phyloP scores from a whole-genome alignment of 1,140 invertebrate genomes.

The Geopemphigus sp. region DNA sequence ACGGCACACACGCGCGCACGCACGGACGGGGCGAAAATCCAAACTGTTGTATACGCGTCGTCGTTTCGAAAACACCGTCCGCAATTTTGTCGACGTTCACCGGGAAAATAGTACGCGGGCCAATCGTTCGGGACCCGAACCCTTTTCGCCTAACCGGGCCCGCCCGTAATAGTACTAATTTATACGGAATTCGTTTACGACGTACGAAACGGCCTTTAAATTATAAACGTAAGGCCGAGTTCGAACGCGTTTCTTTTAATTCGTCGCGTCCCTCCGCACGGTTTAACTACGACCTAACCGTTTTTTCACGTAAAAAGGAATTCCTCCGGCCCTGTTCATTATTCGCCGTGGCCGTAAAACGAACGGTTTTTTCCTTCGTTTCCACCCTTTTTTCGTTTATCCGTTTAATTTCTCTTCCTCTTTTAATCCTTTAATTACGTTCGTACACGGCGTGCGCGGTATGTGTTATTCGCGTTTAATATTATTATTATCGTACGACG shows the following conservation, averaged over 20 bases:
- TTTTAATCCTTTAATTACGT: constrained; percentile 13
- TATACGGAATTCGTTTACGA: constrained; percentile 21
- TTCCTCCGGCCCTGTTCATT: neutral
- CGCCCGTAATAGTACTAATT: neutral
- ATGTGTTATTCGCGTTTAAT: neutral
- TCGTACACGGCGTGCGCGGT: neutral
- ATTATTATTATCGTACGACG: neutral
- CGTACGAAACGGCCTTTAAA: neutral
- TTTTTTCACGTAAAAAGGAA: constrained; percentile 11
- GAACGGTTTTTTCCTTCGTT: neutral
- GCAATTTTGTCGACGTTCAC: neutral
- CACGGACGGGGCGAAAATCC: no score
- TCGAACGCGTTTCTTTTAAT: neutral
- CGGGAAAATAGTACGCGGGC: neutral
- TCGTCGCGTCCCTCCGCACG: neutral
- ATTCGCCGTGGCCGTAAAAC: constrained; percentile 1
- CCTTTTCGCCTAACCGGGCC: neutral
- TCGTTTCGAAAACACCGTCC: neutral
- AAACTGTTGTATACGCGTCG: no score
- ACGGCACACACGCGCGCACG: no score
- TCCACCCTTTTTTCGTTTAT: neutral
- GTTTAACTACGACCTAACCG: neutral
- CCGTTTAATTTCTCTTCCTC: neutral
- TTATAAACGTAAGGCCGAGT: constrained; percentile 27
- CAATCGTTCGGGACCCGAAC: neutral